Base-by-base conservation (phyloP, 2,888 invertebrate genomes). In the Andrena chrysosceles region DNA sequence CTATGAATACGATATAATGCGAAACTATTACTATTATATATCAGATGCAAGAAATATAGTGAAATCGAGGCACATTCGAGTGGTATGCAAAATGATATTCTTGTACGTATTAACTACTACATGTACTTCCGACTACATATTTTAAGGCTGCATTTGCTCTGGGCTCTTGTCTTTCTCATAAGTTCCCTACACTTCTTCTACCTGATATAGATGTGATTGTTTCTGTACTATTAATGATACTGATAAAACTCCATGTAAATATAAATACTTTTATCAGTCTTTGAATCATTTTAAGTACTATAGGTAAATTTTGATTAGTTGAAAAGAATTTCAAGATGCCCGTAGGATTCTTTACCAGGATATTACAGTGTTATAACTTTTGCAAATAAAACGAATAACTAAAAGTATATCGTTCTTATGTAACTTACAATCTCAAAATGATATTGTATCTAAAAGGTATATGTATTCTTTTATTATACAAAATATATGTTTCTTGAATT, bases 201-300 rank as follows among this genome's bases (percentile, higher is more conserved):
- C 20, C 20, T 20, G 66, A 48, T 77, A 35, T 23, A 66, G 16
- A 42, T 16, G 10, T 10, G 20, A 35, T 54, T 64, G 26, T n/a
- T 7, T 64, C 23, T 23, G 20, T 23, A 23, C 29, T 33, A 62
- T 54, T 35, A 52, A 33, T 16, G 8, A 35, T 35, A 62, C 1
- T 29, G 29, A 62, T 62, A 31, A 63, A 72, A 54, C 20, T 42
- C 48, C 42, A 29, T 60, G 29, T 48, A 62, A 42, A 79, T 29
- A 59, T 68, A 69, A 69, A 62, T 69, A 54, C 29, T 59, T 67
- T 63, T 33, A 31, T 68, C 49, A 76, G 66, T 78, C 33, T 76
- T 76, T 29, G 35, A 76, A 54, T 4, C 54, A 49, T 49, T 48
- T 69, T 69, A 64, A 31, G 7, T 42, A 68, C 31, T 64, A 29